Conservation (phyloP, 2,888 invertebrate genomes). For the Ochropacha duplaris region DNA sequence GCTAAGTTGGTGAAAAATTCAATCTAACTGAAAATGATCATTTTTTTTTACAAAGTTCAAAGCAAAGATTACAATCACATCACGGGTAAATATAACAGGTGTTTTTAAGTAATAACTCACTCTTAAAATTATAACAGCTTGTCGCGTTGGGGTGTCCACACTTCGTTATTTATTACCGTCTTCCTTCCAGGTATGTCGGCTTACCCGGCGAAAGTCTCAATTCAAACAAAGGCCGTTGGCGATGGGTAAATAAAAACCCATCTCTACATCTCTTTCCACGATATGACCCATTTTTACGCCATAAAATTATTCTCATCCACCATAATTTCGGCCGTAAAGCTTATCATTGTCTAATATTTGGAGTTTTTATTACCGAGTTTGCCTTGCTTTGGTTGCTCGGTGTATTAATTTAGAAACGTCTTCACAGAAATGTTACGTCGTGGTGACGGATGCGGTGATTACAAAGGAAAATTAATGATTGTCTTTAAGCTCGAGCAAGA, state of each 20-base stretch:
- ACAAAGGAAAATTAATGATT: constrained; percentile 33
- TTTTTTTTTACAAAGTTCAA: constrained; percentile 8
- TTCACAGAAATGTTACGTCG: constrained; percentile 24
- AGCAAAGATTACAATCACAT: constrained; percentile 19
- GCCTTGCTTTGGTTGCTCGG: constrained; percentile 37
- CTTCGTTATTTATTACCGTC: constrained; percentile 63
- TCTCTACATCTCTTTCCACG: constrained; percentile 47
- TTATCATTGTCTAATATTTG: constrained; percentile 73
- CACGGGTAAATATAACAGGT: constrained; percentile 32
- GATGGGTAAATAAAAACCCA: constrained; percentile 63
- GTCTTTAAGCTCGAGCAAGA: constrained; percentile 19
- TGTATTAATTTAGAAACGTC: constrained; percentile 33
- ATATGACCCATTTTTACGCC: constrained; percentile 68
- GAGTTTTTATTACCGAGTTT: constrained; percentile 55
- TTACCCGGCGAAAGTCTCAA: constrained; percentile 46
- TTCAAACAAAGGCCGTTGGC: constrained; percentile 61
- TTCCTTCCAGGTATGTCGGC: constrained; percentile 57
- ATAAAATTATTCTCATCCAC: constrained; percentile 64
- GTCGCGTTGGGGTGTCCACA: constrained; percentile 52
- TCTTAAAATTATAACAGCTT: constrained; percentile 39
- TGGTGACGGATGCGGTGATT: constrained; percentile 24
- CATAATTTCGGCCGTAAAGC: constrained; percentile 47
- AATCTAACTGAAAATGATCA: constrained; percentile 2
- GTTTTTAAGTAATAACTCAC: constrained; percentile 31
- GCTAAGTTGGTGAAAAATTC: constrained; percentile 32